Percentiles rank a stretch among this genome's conserved stretches.
Evolutionary conservation across 2,113 vertebrate species (phyloP).

Genomic region (Nyctibius bracteatus): DNA sequence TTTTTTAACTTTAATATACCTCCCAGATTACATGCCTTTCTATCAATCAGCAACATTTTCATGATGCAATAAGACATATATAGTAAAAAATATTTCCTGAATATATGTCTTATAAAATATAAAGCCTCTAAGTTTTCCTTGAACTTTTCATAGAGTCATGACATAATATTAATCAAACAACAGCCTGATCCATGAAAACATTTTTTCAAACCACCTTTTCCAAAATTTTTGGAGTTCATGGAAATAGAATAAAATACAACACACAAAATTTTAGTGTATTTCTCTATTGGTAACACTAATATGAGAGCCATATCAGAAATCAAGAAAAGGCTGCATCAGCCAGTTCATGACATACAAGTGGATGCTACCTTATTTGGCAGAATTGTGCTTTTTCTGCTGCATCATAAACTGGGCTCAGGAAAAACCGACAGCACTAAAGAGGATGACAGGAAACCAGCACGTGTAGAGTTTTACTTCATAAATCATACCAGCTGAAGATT

Average conservation of each 20-base stretch:
- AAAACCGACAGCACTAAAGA: background rate
- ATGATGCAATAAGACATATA: background rate
- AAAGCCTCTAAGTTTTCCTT: background rate
- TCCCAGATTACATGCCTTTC: background rate
- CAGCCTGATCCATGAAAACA: background rate
- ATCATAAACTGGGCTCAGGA: background rate
- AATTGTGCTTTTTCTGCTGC: background rate
- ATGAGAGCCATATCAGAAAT: background rate
- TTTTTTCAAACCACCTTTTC: background rate
- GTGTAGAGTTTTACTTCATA: background rate
- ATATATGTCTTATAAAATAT: background rate
- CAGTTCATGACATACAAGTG: background rate
- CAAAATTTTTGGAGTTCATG: background rate
- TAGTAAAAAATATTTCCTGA: background rate
- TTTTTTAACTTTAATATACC: background rate
- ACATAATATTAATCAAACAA: background rate
- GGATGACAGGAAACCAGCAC: background rate
- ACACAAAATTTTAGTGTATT: background rate
- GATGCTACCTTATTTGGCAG: background rate
- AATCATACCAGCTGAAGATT: background rate
- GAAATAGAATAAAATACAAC: background rate
- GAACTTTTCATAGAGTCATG: background rate
- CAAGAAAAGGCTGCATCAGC: background rate
- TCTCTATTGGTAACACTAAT: accelerated
- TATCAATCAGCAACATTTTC: background rate